Percentiles rank a stretch among this genome's conserved stretches.
Evolutionary conservation across 2,113 vertebrate genomes (phyloP).

Genomic region (Connochaetes taurinus): DNA sequence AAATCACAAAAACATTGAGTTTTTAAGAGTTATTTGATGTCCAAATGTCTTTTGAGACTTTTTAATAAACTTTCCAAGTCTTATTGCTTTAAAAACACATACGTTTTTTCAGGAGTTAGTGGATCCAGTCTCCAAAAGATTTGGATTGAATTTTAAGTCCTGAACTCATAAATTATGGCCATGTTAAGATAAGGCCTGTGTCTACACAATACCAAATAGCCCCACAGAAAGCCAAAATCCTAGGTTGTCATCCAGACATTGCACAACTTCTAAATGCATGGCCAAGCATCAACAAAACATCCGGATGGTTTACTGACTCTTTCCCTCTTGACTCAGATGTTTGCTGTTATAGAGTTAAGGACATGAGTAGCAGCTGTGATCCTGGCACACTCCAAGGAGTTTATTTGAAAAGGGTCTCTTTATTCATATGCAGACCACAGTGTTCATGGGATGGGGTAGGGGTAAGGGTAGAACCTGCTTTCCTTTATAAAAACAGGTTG

Average conservation of each 20-base stretch:
- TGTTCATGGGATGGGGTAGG: background rate
- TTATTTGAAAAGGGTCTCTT: background rate
- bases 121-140: conserved; percentile 51
- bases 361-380: conserved; percentile 29
- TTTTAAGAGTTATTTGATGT: conserved; percentile 74
- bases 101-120: conserved; percentile 69
- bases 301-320: conserved; percentile 12
- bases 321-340: conserved; percentile 30
- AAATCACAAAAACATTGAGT: conserved; percentile 74
- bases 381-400: background rate
- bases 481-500: background rate
- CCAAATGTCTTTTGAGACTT: conserved; percentile 72
- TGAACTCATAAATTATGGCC: conserved; percentile 59
- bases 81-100: conserved; percentile 68
- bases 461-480: background rate
- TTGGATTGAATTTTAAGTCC: conserved; percentile 65
- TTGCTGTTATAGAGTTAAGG: conserved; percentile 22
- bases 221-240: background rate
- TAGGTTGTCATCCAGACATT: conserved; percentile 47
- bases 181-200: conserved; percentile 58
- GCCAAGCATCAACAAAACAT: conserved; percentile 33
- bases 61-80: conserved; percentile 74
- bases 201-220: conserved; percentile 37
- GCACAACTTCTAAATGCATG: conserved; percentile 16
- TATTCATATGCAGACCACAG: background rate